Percentiles rank a stretch among this genome's conserved stretches.
These are phyloP conservation scores for Mastomys natalensis DNA, from an alignment of 2,113 vertebrate species.

Conservation along the genomic window DNA sequence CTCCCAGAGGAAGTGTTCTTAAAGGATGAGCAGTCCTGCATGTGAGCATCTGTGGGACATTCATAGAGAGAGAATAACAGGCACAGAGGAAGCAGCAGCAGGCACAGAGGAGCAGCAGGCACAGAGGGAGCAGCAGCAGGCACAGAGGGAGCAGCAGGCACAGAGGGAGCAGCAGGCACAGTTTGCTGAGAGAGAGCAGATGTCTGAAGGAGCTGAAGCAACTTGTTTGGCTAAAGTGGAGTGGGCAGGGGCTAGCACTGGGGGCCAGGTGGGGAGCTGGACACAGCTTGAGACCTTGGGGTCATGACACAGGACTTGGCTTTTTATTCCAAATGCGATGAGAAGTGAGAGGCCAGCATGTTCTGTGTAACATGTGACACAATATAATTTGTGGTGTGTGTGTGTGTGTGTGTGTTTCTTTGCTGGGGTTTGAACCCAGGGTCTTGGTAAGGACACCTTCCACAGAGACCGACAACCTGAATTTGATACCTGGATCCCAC, in stretches of 20 bases:
- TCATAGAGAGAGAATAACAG: neutral
- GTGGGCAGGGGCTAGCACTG: neutral
- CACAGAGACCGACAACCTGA: neutral
- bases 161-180: neutral
- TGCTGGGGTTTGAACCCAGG: neutral
- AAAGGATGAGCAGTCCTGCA: neutral
- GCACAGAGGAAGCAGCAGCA: neutral
- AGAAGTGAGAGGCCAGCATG: neutral
- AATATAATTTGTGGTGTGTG: neutral
- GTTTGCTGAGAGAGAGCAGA: neutral
- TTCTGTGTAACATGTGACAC: neutral
- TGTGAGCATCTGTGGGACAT: neutral
- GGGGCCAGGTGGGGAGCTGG: neutral
- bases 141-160: neutral
- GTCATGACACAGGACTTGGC: neutral
- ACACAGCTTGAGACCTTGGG: neutral
- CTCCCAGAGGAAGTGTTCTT: neutral
- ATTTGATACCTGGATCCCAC: neutral
- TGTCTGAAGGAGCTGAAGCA: neutral
- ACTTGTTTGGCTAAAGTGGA: neutral
- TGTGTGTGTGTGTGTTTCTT: neutral
- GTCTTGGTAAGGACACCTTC: neutral
- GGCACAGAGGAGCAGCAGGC: neutral
- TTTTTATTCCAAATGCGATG: neutral
- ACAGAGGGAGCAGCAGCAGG: neutral